Conservation (phyloP, 2,888 invertebrate genomes). For the Nematopogon swammerdamellus region DNA sequence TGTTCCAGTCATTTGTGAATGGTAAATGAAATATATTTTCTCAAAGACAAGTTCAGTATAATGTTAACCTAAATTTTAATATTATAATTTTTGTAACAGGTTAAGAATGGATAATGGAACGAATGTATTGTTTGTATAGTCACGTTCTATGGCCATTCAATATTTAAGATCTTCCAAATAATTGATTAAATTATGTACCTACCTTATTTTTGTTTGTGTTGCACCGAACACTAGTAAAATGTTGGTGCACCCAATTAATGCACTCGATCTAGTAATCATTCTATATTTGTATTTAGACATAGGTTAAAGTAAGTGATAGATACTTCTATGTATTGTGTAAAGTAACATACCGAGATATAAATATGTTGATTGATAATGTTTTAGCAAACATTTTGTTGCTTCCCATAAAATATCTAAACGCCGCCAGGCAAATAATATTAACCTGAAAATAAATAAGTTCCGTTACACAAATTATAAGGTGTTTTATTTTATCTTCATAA, state of each 20-base stretch:
- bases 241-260: slow-evolving; percentile 8
- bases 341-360: slow-evolving; percentile 27
- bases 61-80: too few species aligned
- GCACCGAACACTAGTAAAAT: slow-evolving; percentile 4
- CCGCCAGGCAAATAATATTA: slow-evolving; percentile 35
- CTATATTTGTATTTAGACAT: slow-evolving; percentile 17
- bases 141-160: too few species aligned
- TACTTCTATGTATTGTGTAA: slow-evolving; percentile 29
- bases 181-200: too few species aligned
- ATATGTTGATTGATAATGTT: slow-evolving; percentile 35
- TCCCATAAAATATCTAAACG: slow-evolving; percentile 22
- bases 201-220: slow-evolving; percentile 7
- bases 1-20: too few species aligned
- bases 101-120: too few species aligned
- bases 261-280: slow-evolving; percentile 18
- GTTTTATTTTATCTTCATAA: slow-evolving; percentile 20
- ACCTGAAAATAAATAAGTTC: slow-evolving; percentile 44
- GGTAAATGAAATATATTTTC: too few species aligned
- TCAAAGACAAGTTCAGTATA: too few species aligned
- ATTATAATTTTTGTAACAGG: too few species aligned
- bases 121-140: too few species aligned
- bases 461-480: slow-evolving; percentile 11
- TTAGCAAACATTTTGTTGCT: slow-evolving; percentile 45
- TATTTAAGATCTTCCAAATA: not conserved
- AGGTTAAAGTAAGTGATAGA: slow-evolving; percentile 12